Evolutionary conservation across 1,140 invertebrate genomes (phyloP).

Genomic region (Drosophila prosaltans): DNA sequence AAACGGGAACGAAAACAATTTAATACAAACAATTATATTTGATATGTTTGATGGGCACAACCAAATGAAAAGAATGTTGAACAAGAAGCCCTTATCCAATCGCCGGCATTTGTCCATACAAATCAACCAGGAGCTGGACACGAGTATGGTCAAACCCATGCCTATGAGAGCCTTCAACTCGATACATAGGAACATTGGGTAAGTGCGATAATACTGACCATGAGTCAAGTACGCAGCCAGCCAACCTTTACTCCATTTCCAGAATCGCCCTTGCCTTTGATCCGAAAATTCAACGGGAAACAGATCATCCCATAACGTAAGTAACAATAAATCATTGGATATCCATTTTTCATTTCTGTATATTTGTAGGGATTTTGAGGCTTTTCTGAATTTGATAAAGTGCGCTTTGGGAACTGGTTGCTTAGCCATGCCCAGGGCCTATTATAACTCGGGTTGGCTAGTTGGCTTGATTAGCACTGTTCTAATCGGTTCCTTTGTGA

Average conservation of each 20-base stretch:
- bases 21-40: slow-evolving; percentile 4
- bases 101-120: slow-evolving; percentile 24
- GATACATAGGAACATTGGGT: slow-evolving; percentile 41
- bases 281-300: neutral
- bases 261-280: slow-evolving; percentile 30
- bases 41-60: neutral
- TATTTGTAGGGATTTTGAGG: slow-evolving; percentile 39
- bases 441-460: slow-evolving; percentile 47
- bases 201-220: slow-evolving; percentile 1
- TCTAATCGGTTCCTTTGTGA: slow-evolving; percentile 28
- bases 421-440: slow-evolving; percentile 59
- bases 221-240: too few relatives aligned
- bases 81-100: neutral
- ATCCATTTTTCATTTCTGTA: too few relatives aligned
- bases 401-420: slow-evolving; percentile 61
- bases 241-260: too few relatives aligned
- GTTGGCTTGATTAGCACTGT: slow-evolving; percentile 46
- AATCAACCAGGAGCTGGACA: slow-evolving; percentile 5
- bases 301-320: slow-evolving; percentile 39
- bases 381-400: slow-evolving; percentile 57
- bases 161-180: neutral
- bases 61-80: slow-evolving; percentile 14
- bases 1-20: slow-evolving; percentile 1
- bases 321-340: neutral
- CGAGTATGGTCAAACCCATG: neutral